Evolutionary conservation across 1,140 invertebrate genomes (phyloP), one percentile per base, ranked within the genome.

Genomic region (Drosophila tristis): DNA sequence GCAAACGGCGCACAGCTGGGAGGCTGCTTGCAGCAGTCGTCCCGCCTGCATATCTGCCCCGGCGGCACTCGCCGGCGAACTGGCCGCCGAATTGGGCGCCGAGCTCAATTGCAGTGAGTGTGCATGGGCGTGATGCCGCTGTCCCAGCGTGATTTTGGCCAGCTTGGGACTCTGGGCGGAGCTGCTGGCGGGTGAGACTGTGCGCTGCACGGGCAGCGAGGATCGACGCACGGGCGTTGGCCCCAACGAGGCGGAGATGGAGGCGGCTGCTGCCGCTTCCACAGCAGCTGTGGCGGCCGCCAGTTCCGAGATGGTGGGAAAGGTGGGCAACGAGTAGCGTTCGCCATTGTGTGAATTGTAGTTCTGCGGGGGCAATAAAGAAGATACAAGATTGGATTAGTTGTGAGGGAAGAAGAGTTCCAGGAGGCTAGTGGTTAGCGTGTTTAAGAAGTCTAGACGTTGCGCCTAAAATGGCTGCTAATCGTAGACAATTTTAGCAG

Each of bases 1-100:
- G 91, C 99, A 99, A 5, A 99, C 99, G 4, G 98, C 98, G 92
- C 99, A 99, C 26, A 99, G 92, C 91, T 99, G 97, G 20, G 96
- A 97, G 0, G 96, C 95, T 3, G 95, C 94, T 39, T 23, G 96
- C 93, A 89, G 93, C 91, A 60, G 91, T 13, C 61, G 47, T 5
- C 80, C 71, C 2, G 92, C 92, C 25, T 80, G 80, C 5, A 74
- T 56, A 43, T 90, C 76, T 2, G 49, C 31, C 13, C 57, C 53
- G 29, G 72, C 60, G 9, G 55, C 78, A 93, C 94, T 80, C 7
- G 71, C 79, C n/a, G 95, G 94, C 2, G 95, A 95, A 76, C 93
- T 95, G 7, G 95, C 94, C 2, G 95, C 94, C 1, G 95, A 95
- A 59, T 94, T 95, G n/a, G 94, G 94, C 1, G 94, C 93, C 20